Conservation (phyloP, 2,113 vertebrate genomes). For the Bombycilla garrulus region DNA sequence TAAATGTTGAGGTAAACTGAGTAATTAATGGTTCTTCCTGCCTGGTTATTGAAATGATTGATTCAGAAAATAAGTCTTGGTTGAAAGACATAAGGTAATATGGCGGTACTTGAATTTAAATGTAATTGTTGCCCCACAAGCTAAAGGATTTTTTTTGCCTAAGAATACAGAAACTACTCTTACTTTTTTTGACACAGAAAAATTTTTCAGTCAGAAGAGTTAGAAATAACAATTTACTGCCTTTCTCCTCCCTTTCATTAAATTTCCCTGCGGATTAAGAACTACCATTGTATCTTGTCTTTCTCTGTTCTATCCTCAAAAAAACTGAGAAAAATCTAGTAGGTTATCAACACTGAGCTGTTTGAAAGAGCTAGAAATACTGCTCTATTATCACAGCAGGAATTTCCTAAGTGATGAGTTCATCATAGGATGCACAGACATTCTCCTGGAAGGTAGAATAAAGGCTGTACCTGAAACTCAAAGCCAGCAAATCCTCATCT, state of each 20-base stretch:
- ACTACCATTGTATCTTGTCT: not conserved
- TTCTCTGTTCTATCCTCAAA: constrained; percentile 9
- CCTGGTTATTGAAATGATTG: constrained; percentile 13
- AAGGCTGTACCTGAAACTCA: constrained; percentile 50
- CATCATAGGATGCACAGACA: constrained; percentile 21
- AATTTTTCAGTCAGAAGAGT: not conserved
- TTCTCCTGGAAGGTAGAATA: constrained; percentile 42
- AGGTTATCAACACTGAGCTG: not conserved
- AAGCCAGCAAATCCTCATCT: constrained; percentile 5
- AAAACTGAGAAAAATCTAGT: constrained; percentile 45
- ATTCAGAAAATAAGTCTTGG: constrained; percentile 32
- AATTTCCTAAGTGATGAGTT: constrained; percentile 36
- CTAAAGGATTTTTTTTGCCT: not conserved
- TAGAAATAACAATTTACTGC: not conserved
- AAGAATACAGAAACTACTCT: not conserved
- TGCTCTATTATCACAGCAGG: constrained; percentile 55
- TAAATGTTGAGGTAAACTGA: constrained; percentile 42
- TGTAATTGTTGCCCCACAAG: not conserved
- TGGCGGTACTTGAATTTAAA: constrained; percentile 7
- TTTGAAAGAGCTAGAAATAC: constrained; percentile 39
- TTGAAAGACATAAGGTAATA: constrained; percentile 20
- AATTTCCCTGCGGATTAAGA: not conserved
- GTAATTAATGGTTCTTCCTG: constrained; percentile 18
- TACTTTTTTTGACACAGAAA: not conserved
- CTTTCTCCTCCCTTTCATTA: not conserved